phyloP scores from a whole-genome alignment of 1,140 invertebrate genomes.

The Ostrea denselamellosa region DNA sequence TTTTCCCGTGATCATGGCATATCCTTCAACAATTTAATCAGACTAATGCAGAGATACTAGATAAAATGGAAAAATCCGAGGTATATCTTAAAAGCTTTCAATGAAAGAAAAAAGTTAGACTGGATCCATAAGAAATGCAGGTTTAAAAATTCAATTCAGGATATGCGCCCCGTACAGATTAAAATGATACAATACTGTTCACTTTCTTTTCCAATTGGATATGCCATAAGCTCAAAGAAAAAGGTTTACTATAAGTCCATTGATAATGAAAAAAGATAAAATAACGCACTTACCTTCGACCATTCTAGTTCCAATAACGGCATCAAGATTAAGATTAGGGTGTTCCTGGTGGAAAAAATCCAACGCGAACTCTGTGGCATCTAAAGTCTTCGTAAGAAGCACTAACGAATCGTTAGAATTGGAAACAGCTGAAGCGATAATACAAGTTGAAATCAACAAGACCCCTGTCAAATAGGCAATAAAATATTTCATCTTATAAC shows the following conservation, averaged over 20 bases:
- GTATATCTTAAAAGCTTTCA: too few relatives aligned
- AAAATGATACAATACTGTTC: too few relatives aligned
- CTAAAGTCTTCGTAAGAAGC: constrained; percentile 54
- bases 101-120: too few relatives aligned
- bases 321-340: constrained; percentile 66
- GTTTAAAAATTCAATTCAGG: too few relatives aligned
- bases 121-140: too few relatives aligned
- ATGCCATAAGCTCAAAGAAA: too few relatives aligned
- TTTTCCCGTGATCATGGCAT: background rate
- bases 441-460: background rate
- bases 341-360: constrained; percentile 60
- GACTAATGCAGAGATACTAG: background rate
- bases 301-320: constrained; percentile 69
- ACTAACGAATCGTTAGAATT: constrained; percentile 26
- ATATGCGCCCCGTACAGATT: too few relatives aligned
- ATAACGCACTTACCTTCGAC: constrained; percentile 63
- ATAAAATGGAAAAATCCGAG: background rate
- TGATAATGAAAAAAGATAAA: background rate
- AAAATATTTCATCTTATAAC: constrained; percentile 3
- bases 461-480: background rate
- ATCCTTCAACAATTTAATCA: background rate
- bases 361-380: constrained; percentile 52
- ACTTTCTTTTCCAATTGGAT: too few relatives aligned
- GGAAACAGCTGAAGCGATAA: background rate
- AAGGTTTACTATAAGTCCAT: too few relatives aligned